A percentile compares a stretch with the other conserved stretches of the same genome.
phyloP scores from a whole-genome alignment of 2,888 invertebrate genomes.

The Stegana nigrithorax region DNA sequence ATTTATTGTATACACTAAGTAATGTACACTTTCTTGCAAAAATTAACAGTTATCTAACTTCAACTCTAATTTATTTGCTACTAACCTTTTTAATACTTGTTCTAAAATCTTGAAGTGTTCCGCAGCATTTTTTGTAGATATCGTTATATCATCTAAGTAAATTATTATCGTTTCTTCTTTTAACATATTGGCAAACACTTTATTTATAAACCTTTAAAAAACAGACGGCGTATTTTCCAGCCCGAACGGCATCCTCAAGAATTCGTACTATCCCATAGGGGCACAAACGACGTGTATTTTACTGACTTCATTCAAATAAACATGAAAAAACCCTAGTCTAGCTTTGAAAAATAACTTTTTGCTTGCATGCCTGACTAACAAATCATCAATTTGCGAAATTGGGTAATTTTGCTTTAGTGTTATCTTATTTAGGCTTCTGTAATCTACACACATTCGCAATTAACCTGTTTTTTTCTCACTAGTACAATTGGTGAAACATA shows the following conservation, averaged over 20 bases:
- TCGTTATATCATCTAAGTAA: conserved; percentile 21
- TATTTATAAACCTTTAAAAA: conserved; percentile 36
- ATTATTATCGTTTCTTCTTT: conserved; percentile 27
- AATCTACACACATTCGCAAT: conserved; percentile 21
- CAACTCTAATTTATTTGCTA: neutral
- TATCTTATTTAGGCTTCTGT: conserved; percentile 16
- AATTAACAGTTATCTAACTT: neutral
- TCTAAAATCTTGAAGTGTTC: too few species aligned
- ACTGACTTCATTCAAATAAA: conserved; percentile 29
- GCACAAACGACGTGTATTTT: conserved; percentile 35
- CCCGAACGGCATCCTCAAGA: conserved; percentile 11
- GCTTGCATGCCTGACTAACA: conserved; percentile 11
- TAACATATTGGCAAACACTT: conserved; percentile 27
- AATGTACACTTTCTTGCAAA: neutral
- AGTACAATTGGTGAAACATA: too few species aligned
- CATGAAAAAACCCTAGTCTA: conserved; percentile 34
- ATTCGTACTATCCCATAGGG: conserved; percentile 32
- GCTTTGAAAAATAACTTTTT: too few species aligned
- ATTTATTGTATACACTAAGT: neutral
- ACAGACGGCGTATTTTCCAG: neutral
- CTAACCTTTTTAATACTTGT: neutral
- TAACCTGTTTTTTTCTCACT: too few species aligned
- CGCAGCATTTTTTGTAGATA: neutral
- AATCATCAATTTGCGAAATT: conserved; percentile 18
- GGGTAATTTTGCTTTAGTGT: conserved; percentile 22